Conservation (phyloP, 1,140 invertebrate species). For the Zaprionus capensis region DNA sequence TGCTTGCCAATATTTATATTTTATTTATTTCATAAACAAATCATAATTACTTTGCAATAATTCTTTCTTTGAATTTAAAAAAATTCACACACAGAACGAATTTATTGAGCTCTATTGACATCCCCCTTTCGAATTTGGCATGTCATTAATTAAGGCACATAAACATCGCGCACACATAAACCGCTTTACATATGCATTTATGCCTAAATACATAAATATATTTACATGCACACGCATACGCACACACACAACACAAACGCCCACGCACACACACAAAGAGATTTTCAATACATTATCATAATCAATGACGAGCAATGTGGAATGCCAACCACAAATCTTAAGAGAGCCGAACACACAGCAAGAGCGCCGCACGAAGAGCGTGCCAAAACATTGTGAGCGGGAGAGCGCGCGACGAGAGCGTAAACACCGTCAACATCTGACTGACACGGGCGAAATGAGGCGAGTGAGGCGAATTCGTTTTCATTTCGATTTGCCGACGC, state of each 20-base stretch:
- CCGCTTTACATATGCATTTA: conserved; percentile 5
- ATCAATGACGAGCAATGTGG: conserved; percentile 41
- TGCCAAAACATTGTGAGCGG: not conserved
- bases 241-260: not conserved
- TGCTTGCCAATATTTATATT: too few relatives aligned
- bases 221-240: not conserved
- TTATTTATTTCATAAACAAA: not conserved
- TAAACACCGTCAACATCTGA: conserved; percentile 50
- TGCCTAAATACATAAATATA: conserved; percentile 12
- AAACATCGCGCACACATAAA: conserved; percentile 6
- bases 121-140: not conserved
- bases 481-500: conserved; percentile 54
- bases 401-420: conserved; percentile 20
- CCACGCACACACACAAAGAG: not conserved
- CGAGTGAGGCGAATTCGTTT: conserved; percentile 52
- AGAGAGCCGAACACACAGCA: conserved; percentile 21
- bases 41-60: not conserved
- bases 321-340: conserved; percentile 35
- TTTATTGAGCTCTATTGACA: conserved; percentile 9
- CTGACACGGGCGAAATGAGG: conserved; percentile 38
- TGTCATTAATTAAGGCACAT: conserved; percentile 7
- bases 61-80: not conserved
- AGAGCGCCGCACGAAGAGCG: conserved; percentile 15
- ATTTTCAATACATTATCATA: conserved; percentile 36
- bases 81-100: not conserved